Percentiles rank a stretch among this genome's conserved stretches.
Evolutionary conservation across 2,797 vertebrate species (phyloP).

Genomic region (Micrastur ruficollis): DNA sequence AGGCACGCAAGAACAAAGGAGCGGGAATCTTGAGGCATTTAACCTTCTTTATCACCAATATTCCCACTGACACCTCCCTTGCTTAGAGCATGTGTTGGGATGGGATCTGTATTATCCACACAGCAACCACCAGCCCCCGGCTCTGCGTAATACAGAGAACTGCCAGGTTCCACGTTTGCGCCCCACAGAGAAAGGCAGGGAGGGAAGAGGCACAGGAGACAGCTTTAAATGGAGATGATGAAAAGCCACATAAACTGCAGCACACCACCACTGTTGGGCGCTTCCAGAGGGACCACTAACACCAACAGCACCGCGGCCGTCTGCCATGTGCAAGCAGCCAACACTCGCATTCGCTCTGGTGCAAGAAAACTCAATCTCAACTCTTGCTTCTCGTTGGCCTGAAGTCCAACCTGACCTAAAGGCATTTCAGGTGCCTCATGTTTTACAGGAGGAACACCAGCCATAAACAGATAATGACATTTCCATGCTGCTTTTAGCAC

Average conservation of each 20-base stretch:
- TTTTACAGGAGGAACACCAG: background rate
- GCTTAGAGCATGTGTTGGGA: fast-evolving
- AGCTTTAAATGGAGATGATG: background rate
- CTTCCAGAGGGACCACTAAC: background rate
- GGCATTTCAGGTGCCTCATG: background rate
- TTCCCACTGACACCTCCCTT: background rate
- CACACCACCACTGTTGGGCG: background rate
- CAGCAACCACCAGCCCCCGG: background rate
- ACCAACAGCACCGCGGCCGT: fast-evolving
- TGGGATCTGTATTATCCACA: background rate
- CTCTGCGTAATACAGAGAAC: background rate
- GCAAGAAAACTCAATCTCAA: background rate
- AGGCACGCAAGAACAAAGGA: background rate
- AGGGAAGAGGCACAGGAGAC: background rate
- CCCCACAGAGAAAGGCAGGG: background rate
- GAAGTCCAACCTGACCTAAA: background rate
- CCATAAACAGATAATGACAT: background rate
- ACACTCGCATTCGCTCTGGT: background rate
- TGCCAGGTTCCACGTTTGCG: background rate
- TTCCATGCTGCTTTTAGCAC: background rate
- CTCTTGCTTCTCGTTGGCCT: background rate
- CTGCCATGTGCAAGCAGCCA: background rate
- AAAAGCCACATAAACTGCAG: background rate
- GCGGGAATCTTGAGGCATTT: background rate
- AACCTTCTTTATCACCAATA: background rate